Base-by-base conservation (phyloP, 1,140 invertebrate genomes). In the Halictus rubicundus region DNA sequence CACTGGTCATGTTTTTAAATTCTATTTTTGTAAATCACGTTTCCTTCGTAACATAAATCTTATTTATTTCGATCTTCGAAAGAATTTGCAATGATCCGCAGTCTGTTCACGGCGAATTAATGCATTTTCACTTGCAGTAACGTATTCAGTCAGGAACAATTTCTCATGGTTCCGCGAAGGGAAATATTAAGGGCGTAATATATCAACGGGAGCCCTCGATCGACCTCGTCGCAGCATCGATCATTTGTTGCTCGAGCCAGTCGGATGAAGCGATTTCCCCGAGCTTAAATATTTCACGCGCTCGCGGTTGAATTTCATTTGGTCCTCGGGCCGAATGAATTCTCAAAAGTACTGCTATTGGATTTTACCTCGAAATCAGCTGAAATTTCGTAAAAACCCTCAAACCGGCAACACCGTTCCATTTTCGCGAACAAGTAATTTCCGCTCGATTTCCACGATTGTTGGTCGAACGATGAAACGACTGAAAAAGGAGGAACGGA, bases 361-460 rank as follows among this genome's bases (percentile, higher is more conserved):
- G 10, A 42, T 14, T 16, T 65, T 14, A n/a, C 32, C 21, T 10
- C 37, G 39, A 37, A 10, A 21, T 1, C 21, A 21, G 6, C 19
- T n/a, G 63, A 39, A 57, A 23, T 32, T 71, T n/a, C 12, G n/a
- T 7, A 32, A 21, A 16, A 21, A 64, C 10, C 7, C 27, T 16
- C 46, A 32, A 39, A 32, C 8, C 1, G 61, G n/a, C 61, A 32
- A 32, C n/a, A n/a, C 16, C 16, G 42, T 52, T 32, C 19, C 23
- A 14, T 4, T 32, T n/a, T n/a, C n/a, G 61, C 19, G 49, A 60
- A n/a, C 54, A 68, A n/a, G 52, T 27, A 76, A 76, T 76, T 76
- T 76, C 65, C 65, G n/a, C 52, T 4, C 52, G n/a, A 19, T 42
- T 9, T 10, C 8, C 4, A 1, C 39, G 54, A 68, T 7, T 6